Conservation (phyloP, 2,888 invertebrate genomes). For the Cataglyphis cursor region DNA sequence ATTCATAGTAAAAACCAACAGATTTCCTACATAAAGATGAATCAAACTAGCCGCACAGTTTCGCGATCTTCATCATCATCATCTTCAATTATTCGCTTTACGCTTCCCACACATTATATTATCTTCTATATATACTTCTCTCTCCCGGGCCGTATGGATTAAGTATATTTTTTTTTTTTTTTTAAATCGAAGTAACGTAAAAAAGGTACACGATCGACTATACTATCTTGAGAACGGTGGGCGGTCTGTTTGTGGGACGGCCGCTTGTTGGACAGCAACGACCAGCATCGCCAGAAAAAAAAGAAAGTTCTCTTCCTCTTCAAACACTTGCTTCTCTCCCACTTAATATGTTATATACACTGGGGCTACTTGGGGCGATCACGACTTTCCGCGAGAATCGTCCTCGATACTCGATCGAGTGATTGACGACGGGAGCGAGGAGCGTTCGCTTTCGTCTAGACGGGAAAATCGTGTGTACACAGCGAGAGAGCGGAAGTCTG, state of each 20-base stretch:
- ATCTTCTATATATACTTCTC: constrained; percentile 69
- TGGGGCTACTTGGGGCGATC: constrained; percentile 68
- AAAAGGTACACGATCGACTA: constrained; percentile 79
- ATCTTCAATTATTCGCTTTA: constrained; percentile 33
- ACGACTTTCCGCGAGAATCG: constrained; percentile 50
- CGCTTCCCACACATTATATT: constrained; percentile 48
- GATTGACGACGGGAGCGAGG: constrained; percentile 25
- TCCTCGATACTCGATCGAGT: background rate
- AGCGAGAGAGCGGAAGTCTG: constrained; percentile 10
- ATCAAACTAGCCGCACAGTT: constrained; percentile 39
- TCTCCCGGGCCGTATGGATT: constrained; percentile 70
- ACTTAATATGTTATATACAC: constrained; percentile 74
- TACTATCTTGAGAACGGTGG: constrained; percentile 76
- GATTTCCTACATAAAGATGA: background rate
- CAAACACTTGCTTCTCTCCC: constrained; percentile 74
- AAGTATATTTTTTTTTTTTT: constrained; percentile 70
- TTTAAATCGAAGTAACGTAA: constrained; percentile 76
- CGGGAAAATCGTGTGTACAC: constrained; percentile 31
- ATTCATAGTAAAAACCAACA: background rate
- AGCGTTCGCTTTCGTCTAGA: constrained; percentile 23
- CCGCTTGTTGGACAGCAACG: constrained; percentile 86
- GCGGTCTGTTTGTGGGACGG: constrained; percentile 81
- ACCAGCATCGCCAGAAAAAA: constrained; percentile 86
- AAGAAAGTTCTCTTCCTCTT: constrained; percentile 67
- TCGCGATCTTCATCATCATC: constrained; percentile 50